Base-by-base conservation (phyloP, 2,797 vertebrate genomes). In the Brachymystax lenok region DNA sequence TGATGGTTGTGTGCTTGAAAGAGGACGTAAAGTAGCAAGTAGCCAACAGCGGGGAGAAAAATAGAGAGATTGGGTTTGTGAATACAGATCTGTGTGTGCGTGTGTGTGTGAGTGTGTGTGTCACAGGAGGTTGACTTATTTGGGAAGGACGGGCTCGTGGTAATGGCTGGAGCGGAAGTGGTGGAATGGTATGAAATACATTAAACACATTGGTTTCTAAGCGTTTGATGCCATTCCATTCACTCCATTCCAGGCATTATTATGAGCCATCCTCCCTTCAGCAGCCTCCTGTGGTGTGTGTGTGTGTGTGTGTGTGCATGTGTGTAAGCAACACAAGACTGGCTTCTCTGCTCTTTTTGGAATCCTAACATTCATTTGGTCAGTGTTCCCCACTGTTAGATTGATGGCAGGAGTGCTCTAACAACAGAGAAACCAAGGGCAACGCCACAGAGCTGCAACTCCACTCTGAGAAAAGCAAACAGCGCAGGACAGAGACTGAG, bases 361-460 rank as follows among this genome's bases (percentile, higher is more conserved):
- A 86, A 82, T 81, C 75, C 71, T 77, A 81, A 86, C 88, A 82
- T 90, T 89, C 86, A 89, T 92, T 88, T 89, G 86, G 83, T 85
- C 74, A 81, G 77, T 86, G 87, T 85, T 82, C 78, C 21, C 63
- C 81, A 85, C 83, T 82, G 67, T 24, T 76, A 81, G 83, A 85
- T 83, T 61, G 73, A 88, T 75, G 84, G 70, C 85, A 78, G 89
- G 79, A 69, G 85, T 82, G 84, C 82, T 79, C 83, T 85, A 82
- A 72, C 78, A 82, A 75, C 78, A 86, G 69, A 81, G 77, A 70
- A 86, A 88, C 85, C 83, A 86, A 83, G 77, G 82, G 85, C 75
- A 82, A 77, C 66, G 82, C 84, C 83, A 79, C 77, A 82, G 79
- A 24, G 80, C 84, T 86, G 85, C 82, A 88, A 88, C 90, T 90